Conservation (phyloP, 2,888 invertebrate species). For the Tubulanus polymorphus region DNA sequence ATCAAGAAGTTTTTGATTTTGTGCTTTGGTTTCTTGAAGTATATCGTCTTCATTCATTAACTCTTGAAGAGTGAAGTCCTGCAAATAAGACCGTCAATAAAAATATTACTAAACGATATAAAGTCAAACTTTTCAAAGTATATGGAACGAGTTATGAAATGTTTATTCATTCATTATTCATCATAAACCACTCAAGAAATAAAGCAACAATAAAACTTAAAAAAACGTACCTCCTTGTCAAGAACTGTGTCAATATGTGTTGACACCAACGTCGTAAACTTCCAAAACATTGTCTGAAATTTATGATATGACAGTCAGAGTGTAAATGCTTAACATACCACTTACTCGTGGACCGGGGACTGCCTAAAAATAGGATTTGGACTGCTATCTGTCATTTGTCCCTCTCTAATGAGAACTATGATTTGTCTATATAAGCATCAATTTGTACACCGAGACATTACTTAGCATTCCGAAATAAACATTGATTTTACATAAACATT, state of each 20-base stretch:
- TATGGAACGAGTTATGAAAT: not conserved
- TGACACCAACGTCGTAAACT: slow-evolving; percentile 70
- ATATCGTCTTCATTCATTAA: slow-evolving; percentile 92
- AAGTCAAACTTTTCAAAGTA: not conserved
- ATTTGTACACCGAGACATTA: too few species aligned
- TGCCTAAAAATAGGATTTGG: too few species aligned
- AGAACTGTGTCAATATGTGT: slow-evolving; percentile 74
- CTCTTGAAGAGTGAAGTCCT: slow-evolving; percentile 87
- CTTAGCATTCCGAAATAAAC: too few species aligned
- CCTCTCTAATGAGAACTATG: too few species aligned
- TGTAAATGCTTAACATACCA: too few species aligned
- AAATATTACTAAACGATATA: not conserved
- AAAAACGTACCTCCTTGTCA: slow-evolving; percentile 66
- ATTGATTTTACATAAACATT: too few species aligned
- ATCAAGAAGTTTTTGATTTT: slow-evolving; percentile 83
- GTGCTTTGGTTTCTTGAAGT: slow-evolving; percentile 89
- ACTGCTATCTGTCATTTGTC: too few species aligned
- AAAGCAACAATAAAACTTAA: slow-evolving; percentile 3
- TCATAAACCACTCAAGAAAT: slow-evolving; percentile 3
- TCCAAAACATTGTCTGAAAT: slow-evolving; percentile 71
- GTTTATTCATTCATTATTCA: slow-evolving; percentile 2
- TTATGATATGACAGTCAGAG: too few species aligned
- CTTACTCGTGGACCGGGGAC: too few species aligned
- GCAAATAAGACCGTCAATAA: slow-evolving; percentile 36
- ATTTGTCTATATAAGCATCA: too few species aligned